These are phyloP conservation scores for Piprites chloris DNA, from an alignment of 2,113 vertebrate genomes.

Conservation along the genomic window DNA sequence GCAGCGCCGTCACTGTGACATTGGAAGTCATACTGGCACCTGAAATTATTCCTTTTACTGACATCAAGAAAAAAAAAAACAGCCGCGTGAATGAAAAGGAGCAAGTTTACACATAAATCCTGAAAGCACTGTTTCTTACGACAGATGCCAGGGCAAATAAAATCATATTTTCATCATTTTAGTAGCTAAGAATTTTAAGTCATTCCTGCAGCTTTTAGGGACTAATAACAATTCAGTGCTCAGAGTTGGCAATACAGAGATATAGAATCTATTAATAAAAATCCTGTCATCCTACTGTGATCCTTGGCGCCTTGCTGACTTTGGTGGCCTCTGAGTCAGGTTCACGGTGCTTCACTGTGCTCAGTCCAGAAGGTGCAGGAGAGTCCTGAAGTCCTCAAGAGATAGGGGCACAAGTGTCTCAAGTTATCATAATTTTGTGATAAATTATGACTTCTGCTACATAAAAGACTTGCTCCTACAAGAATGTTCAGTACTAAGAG, in stretches of 20 bases:
- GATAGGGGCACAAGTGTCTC: accelerated
- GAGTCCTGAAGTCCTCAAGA: neutral
- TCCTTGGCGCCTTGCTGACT: neutral
- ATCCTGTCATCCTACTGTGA: neutral
- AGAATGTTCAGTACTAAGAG: neutral
- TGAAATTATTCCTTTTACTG: neutral
- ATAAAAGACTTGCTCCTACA: neutral
- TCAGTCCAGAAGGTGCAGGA: neutral
- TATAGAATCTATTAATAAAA: neutral
- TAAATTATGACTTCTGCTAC: neutral
- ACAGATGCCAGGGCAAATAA: neutral
- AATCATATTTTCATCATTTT: neutral
- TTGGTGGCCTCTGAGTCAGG: neutral
- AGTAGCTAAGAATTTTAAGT: neutral
- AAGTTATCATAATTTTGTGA: accelerated
- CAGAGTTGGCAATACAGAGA: no score
- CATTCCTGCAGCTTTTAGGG: neutral
- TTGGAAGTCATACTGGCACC: neutral
- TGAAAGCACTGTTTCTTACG: neutral
- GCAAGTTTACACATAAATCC: neutral
- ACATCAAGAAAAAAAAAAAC: no score
- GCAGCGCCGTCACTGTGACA: no score
- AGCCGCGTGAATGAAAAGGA: neutral
- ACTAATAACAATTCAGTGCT: neutral
- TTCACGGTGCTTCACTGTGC: neutral